phyloP scores from a whole-genome alignment of 92 coral and sea anemone genomes.

The Phenganax subtilis region DNA sequence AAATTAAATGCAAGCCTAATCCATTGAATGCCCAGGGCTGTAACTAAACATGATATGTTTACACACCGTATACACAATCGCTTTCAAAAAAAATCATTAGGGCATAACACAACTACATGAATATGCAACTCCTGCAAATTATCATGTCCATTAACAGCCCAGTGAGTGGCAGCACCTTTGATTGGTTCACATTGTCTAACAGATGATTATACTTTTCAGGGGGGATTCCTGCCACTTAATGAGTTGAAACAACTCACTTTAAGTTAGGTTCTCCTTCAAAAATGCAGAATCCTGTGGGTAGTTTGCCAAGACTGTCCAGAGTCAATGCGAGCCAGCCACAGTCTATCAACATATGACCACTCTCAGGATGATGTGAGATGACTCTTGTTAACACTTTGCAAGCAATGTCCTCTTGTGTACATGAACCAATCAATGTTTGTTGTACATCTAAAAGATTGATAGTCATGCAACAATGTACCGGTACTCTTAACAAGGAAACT shows the following conservation, averaged over 20 bases:
- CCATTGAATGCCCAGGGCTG: background rate
- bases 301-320: conserved; percentile 68
- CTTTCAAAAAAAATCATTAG: too few species aligned
- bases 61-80: too few species aligned
- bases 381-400: conserved; percentile 79
- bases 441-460: conserved; percentile 54
- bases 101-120: too few species aligned
- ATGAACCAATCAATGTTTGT: conserved; percentile 71
- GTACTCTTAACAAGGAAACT: background rate
- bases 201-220: background rate
- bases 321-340: conserved; percentile 91
- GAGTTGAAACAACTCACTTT: conserved; percentile 54
- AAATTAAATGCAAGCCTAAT: background rate
- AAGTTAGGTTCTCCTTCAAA: conserved; percentile 89
- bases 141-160: background rate
- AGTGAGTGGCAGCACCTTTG: background rate
- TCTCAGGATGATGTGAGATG: conserved; percentile 69
- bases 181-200: background rate
- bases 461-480: too few species aligned
- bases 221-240: too few species aligned
- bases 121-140: too few species aligned
- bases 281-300: conserved; percentile 62
- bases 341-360: conserved; percentile 71
- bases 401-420: conserved; percentile 67
- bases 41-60: too few species aligned